phyloP scores from a whole-genome alignment of 2,888 invertebrate genomes.

The Norana najaformis region DNA sequence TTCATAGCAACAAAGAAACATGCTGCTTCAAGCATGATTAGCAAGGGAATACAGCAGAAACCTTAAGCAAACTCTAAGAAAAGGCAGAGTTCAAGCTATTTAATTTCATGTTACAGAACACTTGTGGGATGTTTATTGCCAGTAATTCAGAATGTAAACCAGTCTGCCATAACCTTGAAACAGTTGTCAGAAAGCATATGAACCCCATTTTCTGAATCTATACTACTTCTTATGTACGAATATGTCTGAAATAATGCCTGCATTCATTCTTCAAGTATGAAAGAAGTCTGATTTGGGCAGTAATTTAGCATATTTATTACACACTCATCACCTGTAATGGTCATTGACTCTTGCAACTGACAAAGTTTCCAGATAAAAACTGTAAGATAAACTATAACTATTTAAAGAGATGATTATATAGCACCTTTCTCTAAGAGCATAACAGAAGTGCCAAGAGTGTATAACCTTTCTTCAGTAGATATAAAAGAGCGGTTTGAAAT shows the following conservation, averaged over 20 bases:
- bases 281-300: neutral
- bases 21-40: no score
- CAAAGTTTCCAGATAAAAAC: no score
- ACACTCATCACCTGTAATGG: neutral
- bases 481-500: no score
- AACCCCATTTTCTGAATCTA: constrained; percentile 1
- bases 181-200: no score
- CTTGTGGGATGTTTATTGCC: neutral
- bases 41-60: no score
- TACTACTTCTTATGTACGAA: neutral
- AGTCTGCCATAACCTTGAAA: neutral
- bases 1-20: no score
- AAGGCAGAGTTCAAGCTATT: neutral
- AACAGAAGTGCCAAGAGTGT: neutral
- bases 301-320: neutral
- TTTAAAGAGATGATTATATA: no score
- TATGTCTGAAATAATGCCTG: neutral
- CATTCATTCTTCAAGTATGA: neutral
- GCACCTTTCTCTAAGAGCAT: no score
- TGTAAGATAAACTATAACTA: no score
- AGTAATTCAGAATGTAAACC: neutral
- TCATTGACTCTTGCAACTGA: neutral
- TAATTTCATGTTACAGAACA: no score
- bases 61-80: no score
- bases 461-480: no score